A percentile compares a stretch with the other conserved stretches of the same genome.
Conservation (phyloP, 2,113 vertebrate genomes). For the Bubo scandiacus region DNA sequence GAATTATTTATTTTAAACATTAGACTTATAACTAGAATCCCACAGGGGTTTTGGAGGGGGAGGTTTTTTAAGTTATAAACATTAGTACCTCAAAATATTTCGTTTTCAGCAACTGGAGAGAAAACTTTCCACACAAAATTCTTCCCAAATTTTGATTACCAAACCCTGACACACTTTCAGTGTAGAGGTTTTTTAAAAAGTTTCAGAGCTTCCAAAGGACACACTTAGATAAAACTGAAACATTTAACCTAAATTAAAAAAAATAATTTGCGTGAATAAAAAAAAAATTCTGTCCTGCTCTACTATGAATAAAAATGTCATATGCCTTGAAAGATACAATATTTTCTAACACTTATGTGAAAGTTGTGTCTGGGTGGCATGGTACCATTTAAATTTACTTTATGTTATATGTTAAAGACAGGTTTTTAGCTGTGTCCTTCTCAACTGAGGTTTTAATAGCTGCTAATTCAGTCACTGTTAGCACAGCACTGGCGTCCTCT, state of each 20-base stretch:
- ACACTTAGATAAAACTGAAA: not conserved
- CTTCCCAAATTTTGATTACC: not conserved
- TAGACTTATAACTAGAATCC: not conserved
- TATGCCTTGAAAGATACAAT: not conserved
- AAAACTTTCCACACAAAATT: not conserved
- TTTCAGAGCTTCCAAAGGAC: not conserved
- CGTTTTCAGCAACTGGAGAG: not conserved
- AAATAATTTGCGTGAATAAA: not conserved
- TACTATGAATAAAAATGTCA: not conserved
- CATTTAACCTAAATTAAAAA: not conserved
- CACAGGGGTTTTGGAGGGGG: rapidly evolving
- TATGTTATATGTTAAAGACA: not conserved
- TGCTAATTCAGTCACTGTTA: not conserved
- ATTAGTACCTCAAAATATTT: not conserved
- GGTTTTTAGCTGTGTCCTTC: not conserved
- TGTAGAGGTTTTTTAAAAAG: not conserved
- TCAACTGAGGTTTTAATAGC: not conserved
- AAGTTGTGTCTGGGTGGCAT: not conserved
- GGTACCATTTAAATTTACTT: not conserved
- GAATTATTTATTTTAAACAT: not conserved
- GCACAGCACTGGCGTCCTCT: not conserved
- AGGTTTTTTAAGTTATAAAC: rapidly evolving
- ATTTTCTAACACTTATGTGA: not conserved
- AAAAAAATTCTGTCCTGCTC: not conserved
- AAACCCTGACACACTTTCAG: not conserved